Percentiles rank a stretch among this genome's conserved stretches.
These are phyloP conservation scores for Montipora sp. DNA, from an alignment of 64 coral and sea anemone species.

Conservation along the genomic window DNA sequence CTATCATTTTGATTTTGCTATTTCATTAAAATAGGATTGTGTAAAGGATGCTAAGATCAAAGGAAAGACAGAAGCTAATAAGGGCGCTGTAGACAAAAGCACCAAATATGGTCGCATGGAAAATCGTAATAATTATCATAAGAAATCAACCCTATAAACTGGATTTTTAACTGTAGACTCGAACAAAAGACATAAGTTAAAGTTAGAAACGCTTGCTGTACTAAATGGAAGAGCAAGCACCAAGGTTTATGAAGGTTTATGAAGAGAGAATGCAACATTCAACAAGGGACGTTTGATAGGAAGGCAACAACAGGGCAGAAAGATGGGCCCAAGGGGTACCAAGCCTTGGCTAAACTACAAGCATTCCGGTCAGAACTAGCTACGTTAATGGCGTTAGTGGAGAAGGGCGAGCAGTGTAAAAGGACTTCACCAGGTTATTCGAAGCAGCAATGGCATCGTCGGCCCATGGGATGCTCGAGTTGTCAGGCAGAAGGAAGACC, in stretches of 20 bases:
- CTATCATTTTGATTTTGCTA: no score
- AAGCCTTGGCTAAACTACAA: constrained; percentile 48
- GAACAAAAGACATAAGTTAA: no score
- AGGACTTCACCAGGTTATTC: background rate
- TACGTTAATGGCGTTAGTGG: constrained; percentile 43
- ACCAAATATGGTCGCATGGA: no score
- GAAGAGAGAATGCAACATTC: background rate
- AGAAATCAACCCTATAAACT: no score
- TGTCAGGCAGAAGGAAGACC: background rate
- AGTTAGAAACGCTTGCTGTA: no score
- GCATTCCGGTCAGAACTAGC: constrained; percentile 1
- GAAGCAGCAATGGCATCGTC: background rate
- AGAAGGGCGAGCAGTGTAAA: constrained; percentile 6
- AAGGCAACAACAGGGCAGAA: background rate
- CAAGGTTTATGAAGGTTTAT: background rate
- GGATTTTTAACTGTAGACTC: no score
- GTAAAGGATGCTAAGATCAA: no score
- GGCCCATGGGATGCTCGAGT: background rate
- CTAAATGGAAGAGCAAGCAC: no score
- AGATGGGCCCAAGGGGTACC: constrained; percentile 16
- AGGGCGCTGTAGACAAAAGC: no score
- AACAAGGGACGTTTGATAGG: background rate
- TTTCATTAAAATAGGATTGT: no score
- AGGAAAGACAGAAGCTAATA: no score
- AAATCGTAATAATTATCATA: no score